A percentile compares a stretch with the other conserved stretches of the same genome.
phyloP scores from a whole-genome alignment of 2,797 vertebrate genomes.

The Aplochiton taeniatus region DNA sequence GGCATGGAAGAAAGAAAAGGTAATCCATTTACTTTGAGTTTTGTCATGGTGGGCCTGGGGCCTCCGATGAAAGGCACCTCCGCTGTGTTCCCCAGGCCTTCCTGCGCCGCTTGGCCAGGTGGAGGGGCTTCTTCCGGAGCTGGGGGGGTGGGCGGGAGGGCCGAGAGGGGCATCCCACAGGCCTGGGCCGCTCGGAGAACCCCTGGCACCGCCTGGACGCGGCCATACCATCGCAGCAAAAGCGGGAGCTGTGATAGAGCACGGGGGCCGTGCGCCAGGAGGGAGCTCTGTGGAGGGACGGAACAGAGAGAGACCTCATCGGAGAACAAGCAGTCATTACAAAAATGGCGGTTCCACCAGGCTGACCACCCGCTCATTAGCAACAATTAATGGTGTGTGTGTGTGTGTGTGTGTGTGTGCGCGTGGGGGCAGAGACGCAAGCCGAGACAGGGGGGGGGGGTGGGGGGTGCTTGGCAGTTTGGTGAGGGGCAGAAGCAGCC shows the following conservation, averaged over 20 bases:
- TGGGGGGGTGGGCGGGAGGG: conserved; percentile 42
- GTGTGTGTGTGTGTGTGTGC: conserved; percentile 23
- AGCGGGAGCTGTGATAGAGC: conserved; percentile 77
- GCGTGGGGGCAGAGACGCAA: conserved; percentile 33
- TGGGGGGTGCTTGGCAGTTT: not conserved
- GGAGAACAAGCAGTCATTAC: conserved; percentile 9
- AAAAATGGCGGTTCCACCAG: conserved; percentile 30
- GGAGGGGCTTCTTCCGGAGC: conserved; percentile 20
- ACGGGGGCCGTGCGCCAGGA: conserved; percentile 63
- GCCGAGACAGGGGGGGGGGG: not conserved
- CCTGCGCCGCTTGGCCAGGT: conserved; percentile 42
- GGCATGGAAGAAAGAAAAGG: not conserved
- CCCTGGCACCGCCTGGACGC: conserved; percentile 85
- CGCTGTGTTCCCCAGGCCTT: conserved; percentile 59
- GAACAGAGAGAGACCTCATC: conserved; percentile 3
- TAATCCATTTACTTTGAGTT: conserved; percentile 69
- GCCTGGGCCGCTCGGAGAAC: conserved; percentile 79
- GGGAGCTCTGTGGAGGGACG: conserved; percentile 71
- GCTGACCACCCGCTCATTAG: conserved; percentile 38
- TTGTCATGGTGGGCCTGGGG: conserved; percentile 93
- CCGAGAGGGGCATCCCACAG: conserved; percentile 81
- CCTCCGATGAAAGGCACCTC: conserved; percentile 85
- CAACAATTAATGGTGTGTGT: conserved; percentile 14
- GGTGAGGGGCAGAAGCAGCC: no score
- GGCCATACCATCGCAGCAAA: conserved; percentile 85